These are phyloP conservation scores for Oreochromis aureus DNA, from an alignment of 2,113 vertebrate species.

Conservation along the genomic window DNA sequence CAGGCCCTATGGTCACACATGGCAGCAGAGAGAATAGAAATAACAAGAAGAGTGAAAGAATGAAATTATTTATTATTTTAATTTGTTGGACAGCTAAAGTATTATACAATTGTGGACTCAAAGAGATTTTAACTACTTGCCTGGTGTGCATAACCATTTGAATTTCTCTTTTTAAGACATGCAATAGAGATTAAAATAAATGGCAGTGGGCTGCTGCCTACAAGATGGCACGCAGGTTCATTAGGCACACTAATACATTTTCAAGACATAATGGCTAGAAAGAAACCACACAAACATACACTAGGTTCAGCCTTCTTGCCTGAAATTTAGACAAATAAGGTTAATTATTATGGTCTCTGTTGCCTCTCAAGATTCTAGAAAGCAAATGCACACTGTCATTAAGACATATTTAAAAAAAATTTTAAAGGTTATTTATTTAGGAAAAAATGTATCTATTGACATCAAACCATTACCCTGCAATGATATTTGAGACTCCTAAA, in stretches of 20 bases:
- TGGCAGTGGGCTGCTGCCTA: constrained; percentile 1
- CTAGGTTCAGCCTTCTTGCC: neutral
- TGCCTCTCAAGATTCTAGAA: neutral
- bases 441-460: neutral
- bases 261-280: neutral
- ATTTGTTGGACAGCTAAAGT: constrained; percentile 37
- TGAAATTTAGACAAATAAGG: constrained; percentile 1
- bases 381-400: neutral
- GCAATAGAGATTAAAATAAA: constrained; percentile 20
- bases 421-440: neutral
- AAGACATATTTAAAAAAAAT: neutral
- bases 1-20: constrained; percentile 17
- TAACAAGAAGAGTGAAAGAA: constrained; percentile 12
- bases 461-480: neutral
- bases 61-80: constrained; percentile 32
- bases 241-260: constrained; percentile 48
- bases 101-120: neutral
- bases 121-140: neutral
- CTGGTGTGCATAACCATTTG: neutral
- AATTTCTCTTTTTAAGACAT: constrained; percentile 3
- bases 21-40: neutral
- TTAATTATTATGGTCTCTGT: constrained; percentile 2
- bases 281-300: neutral
- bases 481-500: neutral
- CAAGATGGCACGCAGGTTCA: constrained; percentile 34